Conservation (phyloP, 2,797 vertebrate genomes). For the Glossophaga mutica region DNA sequence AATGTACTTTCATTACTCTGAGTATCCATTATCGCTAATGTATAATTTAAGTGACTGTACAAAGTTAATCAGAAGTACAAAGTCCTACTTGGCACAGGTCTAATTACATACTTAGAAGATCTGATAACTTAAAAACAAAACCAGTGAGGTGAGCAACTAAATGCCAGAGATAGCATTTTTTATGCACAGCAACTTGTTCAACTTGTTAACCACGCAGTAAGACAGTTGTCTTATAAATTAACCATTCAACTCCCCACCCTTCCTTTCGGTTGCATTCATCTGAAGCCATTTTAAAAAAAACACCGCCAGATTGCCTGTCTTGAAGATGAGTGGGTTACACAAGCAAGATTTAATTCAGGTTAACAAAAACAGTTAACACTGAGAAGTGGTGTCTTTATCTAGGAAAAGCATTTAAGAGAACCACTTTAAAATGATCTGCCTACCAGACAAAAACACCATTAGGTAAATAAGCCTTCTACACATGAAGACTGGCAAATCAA, state of each 20-base stretch:
- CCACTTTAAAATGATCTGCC: constrained; percentile 11
- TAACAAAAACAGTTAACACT: constrained; percentile 35
- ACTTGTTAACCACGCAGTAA: constrained; percentile 31
- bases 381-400: background rate
- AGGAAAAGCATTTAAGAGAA: background rate
- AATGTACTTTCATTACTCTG: constrained; percentile 3
- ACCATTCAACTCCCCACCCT: background rate
- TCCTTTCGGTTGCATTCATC: background rate
- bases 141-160: constrained; percentile 25
- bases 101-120: constrained; percentile 43
- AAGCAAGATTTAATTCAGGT: constrained; percentile 9
- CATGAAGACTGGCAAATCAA: background rate
- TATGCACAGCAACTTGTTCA: constrained; percentile 28
- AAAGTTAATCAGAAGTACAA: constrained; percentile 48
- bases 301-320: background rate
- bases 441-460: background rate
- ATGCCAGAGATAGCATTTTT: constrained; percentile 33
- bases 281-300: constrained; percentile 4
- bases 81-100: constrained; percentile 17
- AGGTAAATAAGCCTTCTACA: background rate
- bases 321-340: constrained; percentile 35
- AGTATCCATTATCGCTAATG: background rate
- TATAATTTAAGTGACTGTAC: constrained; percentile 30
- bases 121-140: constrained; percentile 58
- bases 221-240: constrained; percentile 27